Percentiles rank a stretch among this genome's conserved stretches.
These are phyloP conservation scores for Rotaria socialis DNA, from an alignment of 2,888 invertebrate genomes.

Conservation along the genomic window DNA sequence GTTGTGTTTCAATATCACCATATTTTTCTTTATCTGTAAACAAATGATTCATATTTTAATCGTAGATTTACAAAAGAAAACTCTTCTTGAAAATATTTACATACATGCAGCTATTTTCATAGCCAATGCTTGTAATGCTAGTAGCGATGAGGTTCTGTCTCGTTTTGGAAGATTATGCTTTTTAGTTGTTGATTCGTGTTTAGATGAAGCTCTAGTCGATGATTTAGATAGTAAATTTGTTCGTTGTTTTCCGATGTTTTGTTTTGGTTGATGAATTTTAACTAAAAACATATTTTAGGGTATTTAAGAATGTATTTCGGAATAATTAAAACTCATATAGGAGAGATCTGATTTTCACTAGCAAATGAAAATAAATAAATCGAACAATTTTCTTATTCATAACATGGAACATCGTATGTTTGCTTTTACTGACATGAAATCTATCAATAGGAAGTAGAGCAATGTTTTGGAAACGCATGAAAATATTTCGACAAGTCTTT, in stretches of 20 bases:
- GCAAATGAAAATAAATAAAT: too few relatives aligned
- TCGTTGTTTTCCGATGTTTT: too few relatives aligned
- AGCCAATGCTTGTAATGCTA: background rate
- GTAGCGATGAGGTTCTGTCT: background rate
- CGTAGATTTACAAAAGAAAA: too few relatives aligned
- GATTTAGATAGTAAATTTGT: too few relatives aligned
- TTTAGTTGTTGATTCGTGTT: background rate
- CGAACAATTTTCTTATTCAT: too few relatives aligned
- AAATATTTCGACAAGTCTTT: too few relatives aligned
- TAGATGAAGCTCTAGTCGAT: background rate
- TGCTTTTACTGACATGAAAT: too few relatives aligned
- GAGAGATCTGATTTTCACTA: too few relatives aligned
- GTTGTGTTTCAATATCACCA: background rate
- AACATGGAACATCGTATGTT: too few relatives aligned
- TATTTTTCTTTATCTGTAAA: background rate
- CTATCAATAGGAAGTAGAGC: too few relatives aligned
- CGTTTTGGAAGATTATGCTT: background rate
- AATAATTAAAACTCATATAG: too few relatives aligned
- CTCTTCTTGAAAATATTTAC: background rate
- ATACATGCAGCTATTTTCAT: background rate
- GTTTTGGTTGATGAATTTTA: background rate
- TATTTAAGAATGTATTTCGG: background rate
- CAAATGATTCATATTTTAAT: background rate
- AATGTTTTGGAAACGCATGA: too few relatives aligned
- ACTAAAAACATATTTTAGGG: background rate